Conservation (phyloP, 1,140 invertebrate species). For the Sarcophaga peregrina region DNA sequence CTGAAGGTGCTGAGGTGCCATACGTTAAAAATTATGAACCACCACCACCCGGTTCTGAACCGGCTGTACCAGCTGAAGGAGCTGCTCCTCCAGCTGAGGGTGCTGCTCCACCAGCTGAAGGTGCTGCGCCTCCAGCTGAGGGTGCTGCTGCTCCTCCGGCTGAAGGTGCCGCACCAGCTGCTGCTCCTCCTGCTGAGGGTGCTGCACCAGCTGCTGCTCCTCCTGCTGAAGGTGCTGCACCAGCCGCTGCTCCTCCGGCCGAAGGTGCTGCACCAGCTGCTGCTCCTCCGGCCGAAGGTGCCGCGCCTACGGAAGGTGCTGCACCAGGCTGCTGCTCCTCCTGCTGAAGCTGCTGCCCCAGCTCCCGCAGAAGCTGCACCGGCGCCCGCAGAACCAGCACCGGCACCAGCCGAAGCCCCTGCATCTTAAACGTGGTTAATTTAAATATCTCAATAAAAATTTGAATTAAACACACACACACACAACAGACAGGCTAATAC, state of each 20-base stretch:
- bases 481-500: slow-evolving; percentile 21
- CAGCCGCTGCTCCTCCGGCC: slow-evolving; percentile 57
- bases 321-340: slow-evolving; percentile 56
- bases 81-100: slow-evolving; percentile 57
- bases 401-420: slow-evolving; percentile 46
- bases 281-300: slow-evolving; percentile 53
- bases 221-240: slow-evolving; percentile 58
- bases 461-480: not conserved
- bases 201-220: slow-evolving; percentile 56
- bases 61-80: slow-evolving; percentile 61
- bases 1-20: slow-evolving; percentile 66
- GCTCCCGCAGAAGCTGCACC: slow-evolving; percentile 45
- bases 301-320: slow-evolving; percentile 57
- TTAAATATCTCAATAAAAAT: not conserved
- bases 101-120: slow-evolving; percentile 57
- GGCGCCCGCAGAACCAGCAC: slow-evolving; percentile 42
- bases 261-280: slow-evolving; percentile 45
- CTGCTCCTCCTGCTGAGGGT: slow-evolving; percentile 57
- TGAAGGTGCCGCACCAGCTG: slow-evolving; percentile 47
- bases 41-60: slow-evolving; percentile 66
- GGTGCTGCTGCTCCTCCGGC: slow-evolving; percentile 53
- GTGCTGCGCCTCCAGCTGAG: slow-evolving; percentile 55
- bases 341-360: slow-evolving; percentile 51
- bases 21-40: slow-evolving; percentile 65
- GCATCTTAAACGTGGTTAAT: slow-evolving; percentile 30